Conservation (phyloP, 1,140 invertebrate genomes). For the Drosophila rufa region DNA sequence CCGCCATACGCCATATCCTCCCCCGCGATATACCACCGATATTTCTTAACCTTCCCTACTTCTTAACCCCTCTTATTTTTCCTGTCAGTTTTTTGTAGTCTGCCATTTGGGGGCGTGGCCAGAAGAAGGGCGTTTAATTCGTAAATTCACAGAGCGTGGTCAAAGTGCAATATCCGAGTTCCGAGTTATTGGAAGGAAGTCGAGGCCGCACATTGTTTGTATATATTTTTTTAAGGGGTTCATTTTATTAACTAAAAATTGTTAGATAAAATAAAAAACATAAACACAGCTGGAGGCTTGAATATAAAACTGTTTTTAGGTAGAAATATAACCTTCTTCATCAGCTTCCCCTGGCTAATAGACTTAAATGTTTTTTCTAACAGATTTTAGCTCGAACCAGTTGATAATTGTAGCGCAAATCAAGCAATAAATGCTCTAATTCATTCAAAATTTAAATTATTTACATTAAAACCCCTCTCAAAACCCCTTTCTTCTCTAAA, state of each 20-base stretch:
- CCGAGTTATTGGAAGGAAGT: neutral
- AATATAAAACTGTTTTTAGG: too few species aligned
- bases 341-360: too few species aligned
- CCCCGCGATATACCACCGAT: conserved; percentile 10
- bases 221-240: neutral
- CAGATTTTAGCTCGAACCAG: neutral
- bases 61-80: neutral
- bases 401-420: neutral
- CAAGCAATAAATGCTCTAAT: too few species aligned
- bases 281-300: too few species aligned
- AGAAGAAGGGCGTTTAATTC: conserved; percentile 57
- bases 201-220: neutral
- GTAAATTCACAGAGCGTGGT: conserved; percentile 39
- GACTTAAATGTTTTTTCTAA: too few species aligned
- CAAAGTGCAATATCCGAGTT: conserved; percentile 5
- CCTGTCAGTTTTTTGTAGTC: conserved; percentile 31
- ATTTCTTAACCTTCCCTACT: neutral
- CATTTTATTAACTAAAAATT: neutral
- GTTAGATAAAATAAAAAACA: neutral
- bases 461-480: too few species aligned
- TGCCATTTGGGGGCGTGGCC: conserved; percentile 58
- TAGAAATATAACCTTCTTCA: too few species aligned
- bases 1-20: conserved; percentile 8
- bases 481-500: too few species aligned
- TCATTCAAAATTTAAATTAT: too few species aligned